Percentiles rank a stretch among this genome's conserved stretches.
These are phyloP conservation scores for Phaethornis superciliosus DNA, from an alignment of 2,113 vertebrate species.

Conservation along the genomic window DNA sequence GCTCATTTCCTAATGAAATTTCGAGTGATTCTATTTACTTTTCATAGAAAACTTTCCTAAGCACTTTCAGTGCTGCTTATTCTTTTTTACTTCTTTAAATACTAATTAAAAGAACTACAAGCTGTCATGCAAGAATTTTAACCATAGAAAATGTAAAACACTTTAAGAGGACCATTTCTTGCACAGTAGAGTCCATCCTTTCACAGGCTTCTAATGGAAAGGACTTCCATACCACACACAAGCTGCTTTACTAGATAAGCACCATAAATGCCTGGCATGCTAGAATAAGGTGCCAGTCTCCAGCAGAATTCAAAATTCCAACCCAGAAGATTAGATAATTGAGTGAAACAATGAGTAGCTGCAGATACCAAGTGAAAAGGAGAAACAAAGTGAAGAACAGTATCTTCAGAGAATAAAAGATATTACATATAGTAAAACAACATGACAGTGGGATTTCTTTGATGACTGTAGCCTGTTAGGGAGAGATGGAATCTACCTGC, in stretches of 20 bases:
- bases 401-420: background rate
- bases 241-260: background rate
- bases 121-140: background rate
- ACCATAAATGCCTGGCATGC: background rate
- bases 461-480: too few species aligned
- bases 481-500: too few species aligned
- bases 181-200: background rate
- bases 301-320: background rate
- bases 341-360: background rate
- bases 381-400: background rate
- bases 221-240: fast-evolving
- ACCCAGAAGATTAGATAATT: background rate
- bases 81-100: background rate
- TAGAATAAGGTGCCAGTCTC: background rate
- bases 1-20: background rate
- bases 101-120: background rate
- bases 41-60: background rate
- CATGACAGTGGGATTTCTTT: too few species aligned
- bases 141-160: background rate
- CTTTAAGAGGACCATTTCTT: background rate
- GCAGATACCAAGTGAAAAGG: background rate
- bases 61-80: background rate
- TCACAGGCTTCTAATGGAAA: background rate
- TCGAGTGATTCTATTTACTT: background rate
- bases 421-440: too few species aligned